Conservation (phyloP, 2,888 invertebrate species). For the Polia nebulosa region DNA sequence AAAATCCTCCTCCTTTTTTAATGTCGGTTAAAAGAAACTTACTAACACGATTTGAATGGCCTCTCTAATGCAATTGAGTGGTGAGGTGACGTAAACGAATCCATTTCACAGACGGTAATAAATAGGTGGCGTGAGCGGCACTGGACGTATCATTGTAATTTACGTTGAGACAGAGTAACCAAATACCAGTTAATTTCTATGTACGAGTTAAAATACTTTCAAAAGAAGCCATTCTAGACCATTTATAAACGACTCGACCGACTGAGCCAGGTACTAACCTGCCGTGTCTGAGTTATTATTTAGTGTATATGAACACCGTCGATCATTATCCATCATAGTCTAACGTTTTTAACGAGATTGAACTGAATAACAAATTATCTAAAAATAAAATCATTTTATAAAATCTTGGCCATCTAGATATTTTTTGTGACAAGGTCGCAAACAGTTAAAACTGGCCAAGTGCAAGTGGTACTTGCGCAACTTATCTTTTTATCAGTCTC, state of each 20-base stretch:
- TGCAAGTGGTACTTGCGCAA: conserved; percentile 42
- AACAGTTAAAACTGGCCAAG: conserved; percentile 42
- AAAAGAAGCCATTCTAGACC: conserved; percentile 38
- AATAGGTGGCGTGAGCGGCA: conserved; percentile 52
- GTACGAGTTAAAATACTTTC: conserved; percentile 42
- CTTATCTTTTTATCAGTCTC: conserved; percentile 23
- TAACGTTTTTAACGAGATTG: conserved; percentile 20
- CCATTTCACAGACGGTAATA: conserved; percentile 67
- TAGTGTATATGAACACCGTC: conserved; percentile 23
- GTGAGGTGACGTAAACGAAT: conserved; percentile 79
- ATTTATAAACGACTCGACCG: conserved; percentile 26
- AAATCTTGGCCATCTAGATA: conserved; percentile 63
- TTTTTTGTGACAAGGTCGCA: conserved; percentile 42
- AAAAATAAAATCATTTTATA: conserved; percentile 62
- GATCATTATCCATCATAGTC: conserved; percentile 50
- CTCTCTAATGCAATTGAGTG: conserved; percentile 80
- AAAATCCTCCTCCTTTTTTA: not conserved
- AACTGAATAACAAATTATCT: conserved; percentile 50
- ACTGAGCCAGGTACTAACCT: conserved; percentile 51
- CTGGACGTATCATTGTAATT: conserved; percentile 45
- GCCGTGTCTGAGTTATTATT: conserved; percentile 33
- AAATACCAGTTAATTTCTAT: conserved; percentile 41
- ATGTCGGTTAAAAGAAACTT: conserved; percentile 58
- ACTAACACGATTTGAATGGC: conserved; percentile 75
- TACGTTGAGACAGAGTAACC: conserved; percentile 40